Base-by-base conservation (phyloP, 2,888 invertebrate genomes). In the Trissonchulus latispiculum region DNA sequence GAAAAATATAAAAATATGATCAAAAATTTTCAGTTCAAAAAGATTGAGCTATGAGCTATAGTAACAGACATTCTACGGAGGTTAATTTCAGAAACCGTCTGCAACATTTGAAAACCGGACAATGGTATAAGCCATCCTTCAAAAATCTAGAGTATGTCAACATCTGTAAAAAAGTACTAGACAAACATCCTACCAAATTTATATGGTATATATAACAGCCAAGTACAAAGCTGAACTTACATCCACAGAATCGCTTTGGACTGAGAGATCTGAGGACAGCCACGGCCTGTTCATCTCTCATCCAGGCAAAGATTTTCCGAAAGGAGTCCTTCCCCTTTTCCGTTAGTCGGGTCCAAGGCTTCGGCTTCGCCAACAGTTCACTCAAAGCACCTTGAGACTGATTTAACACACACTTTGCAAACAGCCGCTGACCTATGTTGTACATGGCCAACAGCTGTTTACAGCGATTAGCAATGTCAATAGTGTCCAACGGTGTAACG, bases 291-390 rank as follows among this genome's bases (percentile, higher is more conserved):
- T 96, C 95, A 87, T 97, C 97, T 85, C 92, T 92, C 78, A 96
- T 94, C 99, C 99, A 99, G 81, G 94, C 94, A 86, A 96, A 95
- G 95, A 99, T 99, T 87, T 97, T 96, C 82, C 99, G 88, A 87
- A 99, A 99, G 80, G 96, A 96, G 87, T 99, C 99, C 73, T 97
- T 88, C 48, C 99, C 99, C 85, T 99, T 99, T 87, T 99, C 99
- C 74, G 99, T 99, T 83, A 99, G 87, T 86, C 97, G 97, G 87
- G 96, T 95, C 99, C 99, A 99, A 23, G 95, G 95, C 84, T 99
- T 96, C 73, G 99, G 99, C 84, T 99, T 99, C 79, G 96, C 96
- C 76, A 99, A 88, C 81, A 99, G 87, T 86, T 99, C 99, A 77
- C 95, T 95, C 69, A 99, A 96, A 33, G 99, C 99, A 75, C 99